phyloP scores from a whole-genome alignment of 2,888 invertebrate species.

The Cheilosia variabilis region DNA sequence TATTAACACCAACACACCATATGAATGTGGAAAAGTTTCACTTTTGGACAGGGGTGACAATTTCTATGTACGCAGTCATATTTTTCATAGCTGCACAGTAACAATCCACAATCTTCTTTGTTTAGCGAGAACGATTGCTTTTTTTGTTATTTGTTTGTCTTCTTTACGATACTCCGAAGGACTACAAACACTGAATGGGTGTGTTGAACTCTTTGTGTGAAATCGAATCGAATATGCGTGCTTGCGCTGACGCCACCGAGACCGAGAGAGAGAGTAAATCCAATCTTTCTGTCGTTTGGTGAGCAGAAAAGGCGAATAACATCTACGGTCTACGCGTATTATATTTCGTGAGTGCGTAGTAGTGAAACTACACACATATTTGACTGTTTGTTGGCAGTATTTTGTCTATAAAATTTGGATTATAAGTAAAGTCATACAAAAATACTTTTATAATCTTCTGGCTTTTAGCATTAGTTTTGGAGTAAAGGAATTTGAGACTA shows the following conservation, averaged over 20 bases:
- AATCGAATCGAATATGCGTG: conserved; percentile 50
- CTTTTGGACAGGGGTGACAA: conserved; percentile 5
- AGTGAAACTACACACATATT: conserved; percentile 24
- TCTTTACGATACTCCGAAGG: conserved; percentile 40
- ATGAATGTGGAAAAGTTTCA: neutral
- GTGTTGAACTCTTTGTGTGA: conserved; percentile 53
- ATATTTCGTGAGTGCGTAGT: conserved; percentile 26
- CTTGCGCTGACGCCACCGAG: conserved; percentile 22
- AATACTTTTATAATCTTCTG: neutral
- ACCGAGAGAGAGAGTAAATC: conserved; percentile 20
- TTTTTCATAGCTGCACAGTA: neutral
- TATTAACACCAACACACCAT: conserved; percentile 5
- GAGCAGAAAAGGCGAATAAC: conserved; percentile 9
- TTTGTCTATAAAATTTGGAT: neutral
- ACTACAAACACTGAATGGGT: conserved; percentile 46
- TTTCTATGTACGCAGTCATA: neutral
- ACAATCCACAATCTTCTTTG: conserved; percentile 41
- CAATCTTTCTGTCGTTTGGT: conserved; percentile 30
- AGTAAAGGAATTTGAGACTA: too few species aligned
- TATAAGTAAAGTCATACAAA: neutral
- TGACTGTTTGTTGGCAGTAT: neutral
- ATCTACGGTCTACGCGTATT: neutral
- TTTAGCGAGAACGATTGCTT: conserved; percentile 35
- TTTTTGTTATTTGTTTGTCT: conserved; percentile 1
- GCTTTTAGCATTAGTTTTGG: too few species aligned